Evolutionary conservation across 2,113 vertebrate species (phyloP), one percentile per base, ranked within the genome.

Genomic region (Syngnathus typhle): DNA sequence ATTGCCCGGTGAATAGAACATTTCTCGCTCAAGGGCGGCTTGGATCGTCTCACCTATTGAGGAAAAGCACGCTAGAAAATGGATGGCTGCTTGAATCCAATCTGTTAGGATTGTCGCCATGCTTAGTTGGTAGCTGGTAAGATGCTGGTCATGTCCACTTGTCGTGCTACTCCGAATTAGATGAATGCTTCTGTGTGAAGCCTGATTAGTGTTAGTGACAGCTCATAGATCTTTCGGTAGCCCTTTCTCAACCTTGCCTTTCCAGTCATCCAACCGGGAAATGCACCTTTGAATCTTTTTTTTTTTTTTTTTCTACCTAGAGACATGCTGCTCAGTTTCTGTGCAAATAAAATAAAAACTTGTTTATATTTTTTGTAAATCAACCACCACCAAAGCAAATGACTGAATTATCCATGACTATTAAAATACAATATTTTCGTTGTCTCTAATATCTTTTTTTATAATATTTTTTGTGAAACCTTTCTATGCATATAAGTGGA

Each of bases 201-300:
- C 74, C 73, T 88, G 83, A 89, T 88, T 90, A 85, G 83, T 85
- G 78, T 73, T 63, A 52, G 65, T 87, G 87, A 87, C 82, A 82
- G 85, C 69, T 62, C 83, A 85, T 88, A 87, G 72, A 85, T 91
- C 85, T 88, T 55, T 79, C 46, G 67, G 67, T 71, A 65, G 71
- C 72, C 59, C 11, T 7, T 67, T 67, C 64, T 60, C 65, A 63
- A 52, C 21, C 69, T 54, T 58, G 52, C 21, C 72, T 64, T 68
- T 76, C 9, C 6, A 37, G 2, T 19, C 58, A 18, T 19, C 16
- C 36, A 38, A 1, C 36, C 36, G 38, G 8, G 7, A 19, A 58
- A 38, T 3, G 23, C 15, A 1, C 56, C 23, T 36, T 59, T 37
- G 13, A 60, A 60, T 1, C 16, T 19, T 7, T 36, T 10, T 36